Evolutionary conservation across 2,888 invertebrate species (phyloP).

Genomic region (Parapristionchus giblindavisi): DNA sequence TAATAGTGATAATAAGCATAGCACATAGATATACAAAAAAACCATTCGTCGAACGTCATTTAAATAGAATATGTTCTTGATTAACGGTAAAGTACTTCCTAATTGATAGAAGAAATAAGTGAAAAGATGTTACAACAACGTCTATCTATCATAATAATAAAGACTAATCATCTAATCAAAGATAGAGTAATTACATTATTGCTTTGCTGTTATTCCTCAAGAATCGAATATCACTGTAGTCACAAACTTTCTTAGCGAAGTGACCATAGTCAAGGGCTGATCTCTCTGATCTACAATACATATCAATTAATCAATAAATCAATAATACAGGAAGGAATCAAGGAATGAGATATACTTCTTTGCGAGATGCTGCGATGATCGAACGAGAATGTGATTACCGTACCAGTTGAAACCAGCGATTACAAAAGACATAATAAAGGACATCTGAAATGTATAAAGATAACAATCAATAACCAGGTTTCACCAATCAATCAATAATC

Average conservation of each 20-base stretch:
- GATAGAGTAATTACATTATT: slow-evolving; percentile 56
- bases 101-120: neutral
- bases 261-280: slow-evolving; percentile 68
- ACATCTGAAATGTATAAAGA: slow-evolving; percentile 52
- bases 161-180: neutral
- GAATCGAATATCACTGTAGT: slow-evolving; percentile 64
- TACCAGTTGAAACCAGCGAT: slow-evolving; percentile 70
- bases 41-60: neutral
- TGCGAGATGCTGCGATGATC: slow-evolving; percentile 67
- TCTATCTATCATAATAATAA: neutral
- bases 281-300: slow-evolving; percentile 55
- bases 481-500: neutral
- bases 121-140: neutral
- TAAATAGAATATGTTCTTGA: too few species aligned
- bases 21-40: too few species aligned
- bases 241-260: slow-evolving; percentile 69
- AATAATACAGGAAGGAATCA: neutral
- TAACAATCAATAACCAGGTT: neutral
- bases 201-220: slow-evolving; percentile 65
- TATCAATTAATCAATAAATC: neutral
- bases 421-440: slow-evolving; percentile 68
- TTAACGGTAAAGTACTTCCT: too few species aligned
- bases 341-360: too few species aligned
- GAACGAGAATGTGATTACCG: slow-evolving; percentile 69
- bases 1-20: too few species aligned